These are phyloP conservation scores for Macrotrachela quadricornifera DNA, from an alignment of 1,140 invertebrate genomes.

Conservation along the genomic window DNA sequence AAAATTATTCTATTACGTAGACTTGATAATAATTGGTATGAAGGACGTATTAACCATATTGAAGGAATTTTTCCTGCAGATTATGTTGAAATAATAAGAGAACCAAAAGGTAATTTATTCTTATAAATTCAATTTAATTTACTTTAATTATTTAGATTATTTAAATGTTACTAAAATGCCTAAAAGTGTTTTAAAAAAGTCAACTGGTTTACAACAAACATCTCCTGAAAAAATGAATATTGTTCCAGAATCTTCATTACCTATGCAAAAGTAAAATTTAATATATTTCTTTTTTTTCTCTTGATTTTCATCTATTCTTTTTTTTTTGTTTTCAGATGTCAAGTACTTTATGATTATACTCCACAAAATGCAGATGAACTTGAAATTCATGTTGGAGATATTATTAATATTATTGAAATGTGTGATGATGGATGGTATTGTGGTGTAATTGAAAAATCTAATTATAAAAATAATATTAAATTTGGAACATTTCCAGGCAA, in stretches of 20 bases:
- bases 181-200: no score
- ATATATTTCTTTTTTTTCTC: constrained; percentile 42
- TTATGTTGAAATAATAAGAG: constrained; percentile 56
- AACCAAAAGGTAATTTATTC: neutral
- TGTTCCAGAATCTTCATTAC: constrained; percentile 48
- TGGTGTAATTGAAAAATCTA: constrained; percentile 71
- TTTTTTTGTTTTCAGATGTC: no score
- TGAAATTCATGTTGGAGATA: constrained; percentile 71
- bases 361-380: constrained; percentile 90
- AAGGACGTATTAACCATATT: constrained; percentile 67
- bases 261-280: constrained; percentile 33
- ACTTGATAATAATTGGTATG: constrained; percentile 80
- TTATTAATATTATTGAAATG: constrained; percentile 83
- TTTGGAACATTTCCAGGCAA: constrained; percentile 97
- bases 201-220: no score
- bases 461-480: constrained; percentile 31
- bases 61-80: constrained; percentile 70
- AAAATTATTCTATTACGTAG: constrained; percentile 61
- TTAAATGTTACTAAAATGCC: no score
- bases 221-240: constrained; percentile 7
- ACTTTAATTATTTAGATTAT: no score
- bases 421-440: constrained; percentile 98
- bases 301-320: constrained; percentile 26
- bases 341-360: constrained; percentile 77
- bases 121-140: no score